Base-by-base conservation (phyloP, 2,797 vertebrate genomes). In the Thunnus albacares region DNA sequence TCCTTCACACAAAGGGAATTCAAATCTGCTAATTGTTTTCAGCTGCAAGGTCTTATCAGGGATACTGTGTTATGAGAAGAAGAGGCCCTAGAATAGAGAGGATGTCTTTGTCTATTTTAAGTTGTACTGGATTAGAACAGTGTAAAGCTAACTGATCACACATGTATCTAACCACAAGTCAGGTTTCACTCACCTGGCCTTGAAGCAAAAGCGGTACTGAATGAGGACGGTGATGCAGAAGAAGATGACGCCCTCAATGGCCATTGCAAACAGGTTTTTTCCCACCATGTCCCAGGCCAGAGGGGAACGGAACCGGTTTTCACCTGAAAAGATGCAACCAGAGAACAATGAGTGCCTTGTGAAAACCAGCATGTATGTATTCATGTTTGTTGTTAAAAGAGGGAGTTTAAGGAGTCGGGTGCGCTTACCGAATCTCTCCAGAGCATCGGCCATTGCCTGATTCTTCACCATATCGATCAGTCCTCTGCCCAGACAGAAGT, bases 381-480 rank as follows among this genome's bases (percentile, higher is more conserved):
- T 49, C 58, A 24, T 6, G 0, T 9, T 8, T 22, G 9, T 1
- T 43, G 14, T 41, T 57, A 11, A 62, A 22, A 62, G 45, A 56
- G 1, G 2, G 4, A 68, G 51, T 22, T 9, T 22, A n/a, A 51
- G 47, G 7, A 43, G 12, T 47, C 14, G 20, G 9, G 15, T 53
- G n/a, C 62, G 38, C 95, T 94, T 89, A 99, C 98, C 98, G 83
- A 99, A 98, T 86, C 98, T 96, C 93, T 99, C 98, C 85, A 99
- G 87, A 76, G 98, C 98, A 64, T 99, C 98, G 5, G 98, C 97
- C 98, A 99, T 99, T 1, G 98, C 98, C 92, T 99, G 98, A 88
- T 99, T 99, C 95, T 99, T 99, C 93, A 99, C 98, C 98, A 99
- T 99, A 89, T 99, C 98, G 58, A 99, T 99, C 30, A 99, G 94